These are phyloP conservation scores for Samia ricini DNA, from an alignment of 1,140 invertebrate species.

Conservation along the genomic window DNA sequence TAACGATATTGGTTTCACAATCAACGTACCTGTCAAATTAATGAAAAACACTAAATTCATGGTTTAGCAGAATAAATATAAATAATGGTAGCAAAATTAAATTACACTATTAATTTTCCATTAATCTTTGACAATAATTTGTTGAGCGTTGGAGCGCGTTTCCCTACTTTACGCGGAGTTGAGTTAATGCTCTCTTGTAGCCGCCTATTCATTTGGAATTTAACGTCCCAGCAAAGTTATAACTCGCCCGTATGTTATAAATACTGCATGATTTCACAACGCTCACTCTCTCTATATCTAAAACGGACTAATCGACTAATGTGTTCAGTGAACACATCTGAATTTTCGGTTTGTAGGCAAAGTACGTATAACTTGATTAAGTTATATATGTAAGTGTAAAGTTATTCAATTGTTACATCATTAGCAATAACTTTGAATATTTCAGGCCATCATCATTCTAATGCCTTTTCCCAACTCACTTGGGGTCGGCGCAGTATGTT, in stretches of 20 bases:
- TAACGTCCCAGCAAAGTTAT: conserved; percentile 43
- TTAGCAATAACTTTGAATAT: not conserved
- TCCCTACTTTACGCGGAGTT: conserved; percentile 47
- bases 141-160: conserved; percentile 44
- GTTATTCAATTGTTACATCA: not conserved
- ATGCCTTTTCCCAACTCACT: no score
- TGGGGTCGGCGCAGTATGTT: no score
- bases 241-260: conserved; percentile 37
- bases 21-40: no score
- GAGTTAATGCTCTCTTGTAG: conserved; percentile 53
- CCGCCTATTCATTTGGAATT: conserved; percentile 56
- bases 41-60: no score
- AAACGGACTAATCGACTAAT: conserved; percentile 46
- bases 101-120: not conserved
- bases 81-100: not conserved
- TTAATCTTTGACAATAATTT: conserved; percentile 50
- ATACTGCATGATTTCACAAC: conserved; percentile 55
- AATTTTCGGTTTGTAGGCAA: conserved; percentile 1
- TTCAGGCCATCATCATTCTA: no score
- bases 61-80: not conserved
- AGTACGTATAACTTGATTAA: not conserved
- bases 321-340: conserved; percentile 43
- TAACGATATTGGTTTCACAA: no score
- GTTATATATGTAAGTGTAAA: not conserved
- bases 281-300: conserved; percentile 37